Base-by-base conservation (phyloP, 2,888 invertebrate genomes). In the Octodonta nipae region DNA sequence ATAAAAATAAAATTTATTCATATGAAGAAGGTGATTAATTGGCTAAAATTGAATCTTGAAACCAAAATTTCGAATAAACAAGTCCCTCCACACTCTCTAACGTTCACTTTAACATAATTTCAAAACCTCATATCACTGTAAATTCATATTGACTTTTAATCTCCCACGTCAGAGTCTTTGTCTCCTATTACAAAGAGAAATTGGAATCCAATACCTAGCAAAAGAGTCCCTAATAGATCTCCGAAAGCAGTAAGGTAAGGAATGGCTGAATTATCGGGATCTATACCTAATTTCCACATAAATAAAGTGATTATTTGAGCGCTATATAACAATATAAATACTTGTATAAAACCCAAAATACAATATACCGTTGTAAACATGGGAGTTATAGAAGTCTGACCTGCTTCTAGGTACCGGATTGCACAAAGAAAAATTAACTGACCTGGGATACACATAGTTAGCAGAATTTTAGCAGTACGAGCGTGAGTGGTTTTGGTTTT, bases 201-300 rank as follows among this genome's bases (percentile, higher is more conserved):
- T 52, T 78, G 74, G 56, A 82, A 82, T 22, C 79, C 80, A 38
- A 77, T 59, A 42, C 79, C 79, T 17, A 84, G 63, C 15, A 83
- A 64, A 26, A 77, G 74, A 28, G 87, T 87, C 13, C 89, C 89
- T 32, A 88, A 63, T 34, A 91, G 70, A 63, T 91, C 91, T 17
- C 89, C 89, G 6, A 86, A 63, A 4, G 89, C 87, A 13, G 87
- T 88, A 44, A 88, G 63, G 56, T 87, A 87, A 24, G 87, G 87
- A 55, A 88, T 88, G 32, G 86, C 84, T 5, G 82, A 82, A 56
- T 84, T 87, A 58, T 88, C 88, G 13, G 88, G 88, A 58, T 88
- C 86, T 54, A 82, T 75, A 25, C 76, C 76, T 40, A 70, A 60
- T 36, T 66, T 69, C 88, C 88, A 88, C 76, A 87, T 79, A 67